Conservation (phyloP, 2,888 invertebrate genomes). For the Amaurobius ferox region DNA sequence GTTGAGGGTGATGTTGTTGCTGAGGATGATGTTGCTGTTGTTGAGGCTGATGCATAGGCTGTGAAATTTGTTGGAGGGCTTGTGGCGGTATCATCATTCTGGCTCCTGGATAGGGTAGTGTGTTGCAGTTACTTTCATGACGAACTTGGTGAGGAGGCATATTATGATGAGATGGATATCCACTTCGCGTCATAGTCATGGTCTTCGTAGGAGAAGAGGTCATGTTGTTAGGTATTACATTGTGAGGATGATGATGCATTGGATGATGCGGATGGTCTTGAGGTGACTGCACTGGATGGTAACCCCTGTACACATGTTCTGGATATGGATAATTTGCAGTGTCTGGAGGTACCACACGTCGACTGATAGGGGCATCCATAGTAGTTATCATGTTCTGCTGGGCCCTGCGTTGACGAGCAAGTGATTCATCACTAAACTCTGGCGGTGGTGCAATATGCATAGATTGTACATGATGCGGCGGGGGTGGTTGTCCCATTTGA, state of each 20-base stretch:
- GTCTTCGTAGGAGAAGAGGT: conserved; percentile 73
- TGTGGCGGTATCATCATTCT: conserved; percentile 55
- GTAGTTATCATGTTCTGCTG: conserved; percentile 62
- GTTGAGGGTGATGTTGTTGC: neutral
- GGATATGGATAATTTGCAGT: conserved; percentile 51
- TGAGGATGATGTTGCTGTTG: neutral
- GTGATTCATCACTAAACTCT: conserved; percentile 87
- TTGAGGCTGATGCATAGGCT: conserved; percentile 12
- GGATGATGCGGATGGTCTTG: conserved; percentile 69
- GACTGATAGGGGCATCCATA: conserved; percentile 62
- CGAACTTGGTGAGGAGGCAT: conserved; percentile 49
- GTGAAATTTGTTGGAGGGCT: conserved; percentile 29
- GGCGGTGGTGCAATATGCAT: conserved; percentile 83
- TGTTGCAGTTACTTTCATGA: conserved; percentile 67
- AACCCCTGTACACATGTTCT: conserved; percentile 58
- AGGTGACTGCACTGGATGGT: conserved; percentile 64
- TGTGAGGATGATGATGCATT: conserved; percentile 74
- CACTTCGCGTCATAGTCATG: conserved; percentile 60
- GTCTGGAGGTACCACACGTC: conserved; percentile 55
- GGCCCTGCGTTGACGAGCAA: conserved; percentile 48
- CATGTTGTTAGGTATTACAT: conserved; percentile 76
- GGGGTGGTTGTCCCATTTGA: conserved; percentile 25
- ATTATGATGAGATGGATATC: conserved; percentile 53
- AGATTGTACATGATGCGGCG: conserved; percentile 24
- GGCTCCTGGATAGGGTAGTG: conserved; percentile 59